These are phyloP conservation scores for Sitodiplosis mosellana DNA, from an alignment of 1,140 invertebrate genomes.

Conservation along the genomic window DNA sequence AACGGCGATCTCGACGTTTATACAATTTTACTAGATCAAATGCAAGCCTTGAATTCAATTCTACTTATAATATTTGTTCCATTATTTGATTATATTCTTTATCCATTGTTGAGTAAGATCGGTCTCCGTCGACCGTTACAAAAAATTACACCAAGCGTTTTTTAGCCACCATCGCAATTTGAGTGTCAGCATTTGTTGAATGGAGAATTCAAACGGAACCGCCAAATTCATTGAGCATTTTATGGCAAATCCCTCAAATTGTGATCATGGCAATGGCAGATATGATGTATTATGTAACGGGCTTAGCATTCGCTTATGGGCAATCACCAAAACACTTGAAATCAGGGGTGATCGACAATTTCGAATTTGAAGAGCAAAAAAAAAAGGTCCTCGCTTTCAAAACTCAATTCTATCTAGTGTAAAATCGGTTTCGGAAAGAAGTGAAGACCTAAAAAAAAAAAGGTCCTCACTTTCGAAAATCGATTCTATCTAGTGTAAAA, in stretches of 20 bases:
- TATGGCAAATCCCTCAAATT: conserved; percentile 69
- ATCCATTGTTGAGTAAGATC: conserved; percentile 15
- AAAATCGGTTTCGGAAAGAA: too few species aligned
- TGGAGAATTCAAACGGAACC: conserved; percentile 17
- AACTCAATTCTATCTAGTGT: too few species aligned
- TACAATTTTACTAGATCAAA: conserved; percentile 48
- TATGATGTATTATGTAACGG: conserved; percentile 55
- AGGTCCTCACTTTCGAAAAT: too few species aligned
- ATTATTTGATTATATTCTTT: conserved; percentile 37
- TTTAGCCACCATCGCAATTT: conserved; percentile 44
- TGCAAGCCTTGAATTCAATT: conserved; percentile 55
- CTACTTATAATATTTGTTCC: conserved; percentile 55
- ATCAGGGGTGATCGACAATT: too few species aligned
- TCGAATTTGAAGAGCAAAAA: too few species aligned
- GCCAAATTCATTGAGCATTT: conserved; percentile 50
- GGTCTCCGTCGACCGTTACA: conserved; percentile 29
- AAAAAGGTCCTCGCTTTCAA: too few species aligned
- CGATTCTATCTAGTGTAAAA: too few species aligned
- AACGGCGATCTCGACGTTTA: conserved; percentile 37
- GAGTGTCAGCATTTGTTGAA: conserved; percentile 46
- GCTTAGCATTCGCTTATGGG: conserved; percentile 51
- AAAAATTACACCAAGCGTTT: conserved; percentile 41
- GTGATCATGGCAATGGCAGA: conserved; percentile 56
- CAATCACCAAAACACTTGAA: conserved; percentile 40
- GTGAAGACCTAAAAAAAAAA: too few species aligned